phyloP scores from a whole-genome alignment of 2,888 invertebrate species.

The Microplitis deprimator region DNA sequence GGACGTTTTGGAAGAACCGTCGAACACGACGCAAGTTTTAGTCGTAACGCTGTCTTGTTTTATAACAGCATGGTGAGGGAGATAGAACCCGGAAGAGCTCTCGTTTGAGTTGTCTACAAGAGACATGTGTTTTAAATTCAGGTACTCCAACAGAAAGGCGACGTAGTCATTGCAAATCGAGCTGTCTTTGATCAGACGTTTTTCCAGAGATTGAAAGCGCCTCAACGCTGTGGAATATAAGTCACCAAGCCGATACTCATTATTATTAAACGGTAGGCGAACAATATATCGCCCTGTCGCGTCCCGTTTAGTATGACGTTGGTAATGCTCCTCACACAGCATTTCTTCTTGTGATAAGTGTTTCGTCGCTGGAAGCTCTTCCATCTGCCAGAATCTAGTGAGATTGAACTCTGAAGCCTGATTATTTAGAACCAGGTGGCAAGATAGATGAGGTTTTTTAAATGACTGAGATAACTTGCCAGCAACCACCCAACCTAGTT shows the following conservation, averaged over 20 bases:
- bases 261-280: slow-evolving; percentile 19
- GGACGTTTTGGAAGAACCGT: slow-evolving; percentile 47
- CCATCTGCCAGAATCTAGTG: slow-evolving; percentile 39
- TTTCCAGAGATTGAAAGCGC: slow-evolving; percentile 40
- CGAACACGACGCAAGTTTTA: slow-evolving; percentile 50
- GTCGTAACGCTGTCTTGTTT: slow-evolving; percentile 49
- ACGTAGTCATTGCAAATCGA: slow-evolving; percentile 31
- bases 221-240: slow-evolving; percentile 41
- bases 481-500: slow-evolving; percentile 46
- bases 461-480: slow-evolving; percentile 23
- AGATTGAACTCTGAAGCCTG: not conserved
- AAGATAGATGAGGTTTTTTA: not conserved
- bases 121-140: slow-evolving; percentile 40
- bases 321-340: slow-evolving; percentile 32
- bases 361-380: slow-evolving; percentile 12
- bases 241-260: slow-evolving; percentile 31
- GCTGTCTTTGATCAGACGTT: slow-evolving; percentile 27
- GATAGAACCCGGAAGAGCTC: slow-evolving; percentile 27
- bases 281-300: slow-evolving; percentile 13
- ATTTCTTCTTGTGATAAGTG: slow-evolving; percentile 27
- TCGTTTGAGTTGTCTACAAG: not conserved
- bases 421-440: not conserved
- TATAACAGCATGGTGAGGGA: slow-evolving; percentile 51
- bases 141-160: slow-evolving; percentile 36
- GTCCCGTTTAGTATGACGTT: not conserved